These are phyloP conservation scores for Diceros bicornis DNA, from an alignment of 2,797 vertebrate species.

Conservation along the genomic window DNA sequence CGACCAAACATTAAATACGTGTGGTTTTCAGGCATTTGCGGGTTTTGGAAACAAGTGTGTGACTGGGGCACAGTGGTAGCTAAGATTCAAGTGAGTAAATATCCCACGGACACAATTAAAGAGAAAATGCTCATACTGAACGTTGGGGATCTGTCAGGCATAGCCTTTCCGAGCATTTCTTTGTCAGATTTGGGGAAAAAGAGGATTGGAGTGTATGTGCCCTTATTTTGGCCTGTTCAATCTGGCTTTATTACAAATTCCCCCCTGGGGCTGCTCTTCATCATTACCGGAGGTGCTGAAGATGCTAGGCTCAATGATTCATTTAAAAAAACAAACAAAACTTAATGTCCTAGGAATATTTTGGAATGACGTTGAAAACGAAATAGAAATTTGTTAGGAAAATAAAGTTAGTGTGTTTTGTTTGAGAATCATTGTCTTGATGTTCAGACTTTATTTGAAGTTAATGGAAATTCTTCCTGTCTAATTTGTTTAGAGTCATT, in stretches of 20 bases:
- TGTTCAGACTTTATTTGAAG: not conserved
- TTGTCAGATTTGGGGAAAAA: not conserved
- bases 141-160: not conserved
- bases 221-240: not conserved
- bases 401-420: not conserved
- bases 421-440: not conserved
- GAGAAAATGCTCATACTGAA: not conserved
- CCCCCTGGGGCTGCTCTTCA: not conserved
- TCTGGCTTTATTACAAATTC: not conserved
- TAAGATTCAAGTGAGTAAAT: not conserved
- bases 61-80: not conserved
- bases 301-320: not conserved
- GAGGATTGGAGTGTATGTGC: rapidly evolving
- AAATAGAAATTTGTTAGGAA: not conserved
- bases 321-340: not conserved
- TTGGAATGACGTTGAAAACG: not conserved
- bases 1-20: rapidly evolving
- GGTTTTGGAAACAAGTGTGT: not conserved
- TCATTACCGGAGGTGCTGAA: not conserved
- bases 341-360: not conserved
- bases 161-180: not conserved
- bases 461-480: not conserved
- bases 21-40: not conserved
- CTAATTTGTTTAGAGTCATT: not conserved
- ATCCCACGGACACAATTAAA: not conserved